Evolutionary conservation across 2,888 invertebrate genomes (phyloP).

Genomic region (Chelonus formosanus): DNA sequence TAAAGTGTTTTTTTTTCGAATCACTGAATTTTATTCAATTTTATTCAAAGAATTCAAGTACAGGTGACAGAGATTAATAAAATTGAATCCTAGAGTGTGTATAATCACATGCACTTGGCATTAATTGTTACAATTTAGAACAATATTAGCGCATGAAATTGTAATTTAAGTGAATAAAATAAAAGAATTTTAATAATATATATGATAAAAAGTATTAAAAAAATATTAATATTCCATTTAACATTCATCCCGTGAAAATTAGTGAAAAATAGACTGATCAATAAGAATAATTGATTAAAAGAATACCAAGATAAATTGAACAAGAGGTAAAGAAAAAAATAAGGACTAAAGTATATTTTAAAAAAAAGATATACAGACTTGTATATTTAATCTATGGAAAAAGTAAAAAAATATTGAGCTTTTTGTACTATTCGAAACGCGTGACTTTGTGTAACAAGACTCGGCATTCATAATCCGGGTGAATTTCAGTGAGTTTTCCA

Average conservation of each 20-base stretch:
- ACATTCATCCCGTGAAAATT: constrained; percentile 1
- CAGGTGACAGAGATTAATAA: constrained; percentile 51
- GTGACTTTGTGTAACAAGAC: constrained; percentile 36
- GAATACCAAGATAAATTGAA: constrained; percentile 23
- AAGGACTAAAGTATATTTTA: constrained; percentile 30
- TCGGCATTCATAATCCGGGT: constrained; percentile 24
- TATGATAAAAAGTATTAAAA: neutral
- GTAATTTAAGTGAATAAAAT: neutral
- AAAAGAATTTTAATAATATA: neutral
- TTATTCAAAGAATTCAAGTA: constrained; percentile 46
- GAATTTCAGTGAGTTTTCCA: constrained; percentile 27
- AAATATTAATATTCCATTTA: neutral
- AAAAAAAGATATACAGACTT: constrained; percentile 38
- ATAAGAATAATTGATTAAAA: constrained; percentile 25
- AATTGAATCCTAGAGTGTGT: constrained; percentile 63
- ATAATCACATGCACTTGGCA: constrained; percentile 57
- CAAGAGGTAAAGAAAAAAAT: constrained; percentile 20
- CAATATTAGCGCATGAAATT: neutral
- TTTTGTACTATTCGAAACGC: constrained; percentile 40
- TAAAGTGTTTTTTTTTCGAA: neutral
- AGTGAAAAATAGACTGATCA: constrained; percentile 10
- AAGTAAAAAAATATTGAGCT: constrained; percentile 41
- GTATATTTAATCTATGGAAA: constrained; percentile 30
- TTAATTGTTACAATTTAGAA: constrained; percentile 37
- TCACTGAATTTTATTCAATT: constrained; percentile 7